Percentiles rank a stretch among this genome's conserved stretches.
phyloP scores from a whole-genome alignment of 2,113 vertebrate genomes.

The Geococcyx californianus region DNA sequence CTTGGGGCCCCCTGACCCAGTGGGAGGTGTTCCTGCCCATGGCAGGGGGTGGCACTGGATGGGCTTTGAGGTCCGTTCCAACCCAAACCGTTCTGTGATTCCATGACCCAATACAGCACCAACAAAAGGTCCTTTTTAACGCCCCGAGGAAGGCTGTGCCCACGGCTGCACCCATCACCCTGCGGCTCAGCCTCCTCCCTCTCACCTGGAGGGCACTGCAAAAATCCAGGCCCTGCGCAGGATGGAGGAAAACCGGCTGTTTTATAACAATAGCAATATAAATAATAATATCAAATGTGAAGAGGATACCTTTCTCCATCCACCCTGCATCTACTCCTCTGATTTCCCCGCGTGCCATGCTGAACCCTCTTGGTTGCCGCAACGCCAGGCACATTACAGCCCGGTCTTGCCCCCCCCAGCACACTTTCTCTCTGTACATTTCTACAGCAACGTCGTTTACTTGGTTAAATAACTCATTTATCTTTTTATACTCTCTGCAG shows the following conservation, averaged over 20 bases:
- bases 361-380: not conserved
- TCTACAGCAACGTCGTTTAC: conserved; percentile 44
- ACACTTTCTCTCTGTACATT: not conserved
- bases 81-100: no score
- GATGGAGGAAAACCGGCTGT: rapidly evolving
- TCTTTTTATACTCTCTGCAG: conserved; percentile 56
- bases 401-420: not conserved
- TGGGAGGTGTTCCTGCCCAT: no score
- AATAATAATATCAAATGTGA: rapidly evolving
- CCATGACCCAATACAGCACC: rapidly evolving
- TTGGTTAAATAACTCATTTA: conserved; percentile 70
- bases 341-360: rapidly evolving
- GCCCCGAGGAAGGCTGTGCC: rapidly evolving
- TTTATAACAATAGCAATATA: not conserved
- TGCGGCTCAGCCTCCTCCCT: not conserved
- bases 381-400: not conserved
- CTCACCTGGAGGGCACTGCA: not conserved
- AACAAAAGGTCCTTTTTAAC: rapidly evolving
- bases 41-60: no score
- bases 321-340: rapidly evolving
- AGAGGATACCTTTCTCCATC: not conserved
- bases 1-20: no score
- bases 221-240: rapidly evolving
- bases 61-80: no score
- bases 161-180: not conserved